A percentile compares a stretch with the other conserved stretches of the same genome.
Evolutionary conservation across 2,113 vertebrate species (phyloP).

Genomic region (Ciconia boyciana): DNA sequence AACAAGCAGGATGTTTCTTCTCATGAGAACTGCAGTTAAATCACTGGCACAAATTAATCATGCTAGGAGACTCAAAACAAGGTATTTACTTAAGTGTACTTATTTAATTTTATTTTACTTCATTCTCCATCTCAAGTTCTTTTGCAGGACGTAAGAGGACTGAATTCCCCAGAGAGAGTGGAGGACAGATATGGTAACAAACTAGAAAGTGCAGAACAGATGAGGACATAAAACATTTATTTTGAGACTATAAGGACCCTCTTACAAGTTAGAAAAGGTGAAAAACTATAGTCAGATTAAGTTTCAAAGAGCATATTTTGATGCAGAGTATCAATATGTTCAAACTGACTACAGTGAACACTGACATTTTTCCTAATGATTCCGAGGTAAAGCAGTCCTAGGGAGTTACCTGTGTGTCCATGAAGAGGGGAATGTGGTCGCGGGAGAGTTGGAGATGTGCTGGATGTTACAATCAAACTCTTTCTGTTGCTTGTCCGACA

Average conservation of each 20-base stretch:
- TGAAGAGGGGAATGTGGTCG: slow-evolving; percentile 95
- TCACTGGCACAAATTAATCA: neutral
- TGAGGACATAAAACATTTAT: neutral
- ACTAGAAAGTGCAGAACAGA: neutral
- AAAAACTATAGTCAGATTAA: neutral
- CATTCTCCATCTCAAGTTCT: neutral
- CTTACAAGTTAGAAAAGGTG: neutral
- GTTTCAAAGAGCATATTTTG: neutral
- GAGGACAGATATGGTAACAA: neutral
- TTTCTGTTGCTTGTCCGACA: slow-evolving; percentile 97
- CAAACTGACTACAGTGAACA: neutral
- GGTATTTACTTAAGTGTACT: neutral
- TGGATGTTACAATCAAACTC: slow-evolving; percentile 96
- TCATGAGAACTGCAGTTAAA: neutral
- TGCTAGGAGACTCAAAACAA: neutral
- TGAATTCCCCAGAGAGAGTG: neutral
- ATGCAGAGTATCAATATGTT: neutral
- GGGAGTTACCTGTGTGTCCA: slow-evolving; percentile 86
- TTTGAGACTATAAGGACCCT: neutral
- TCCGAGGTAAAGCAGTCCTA: neutral
- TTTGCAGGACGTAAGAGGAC: neutral
- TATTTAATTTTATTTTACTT: neutral
- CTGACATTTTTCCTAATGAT: neutral
- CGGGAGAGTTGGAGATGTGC: slow-evolving; percentile 95
- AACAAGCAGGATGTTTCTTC: neutral